Base-by-base conservation (phyloP, 2,888 invertebrate genomes). In the Phyllotreta striolata region DNA sequence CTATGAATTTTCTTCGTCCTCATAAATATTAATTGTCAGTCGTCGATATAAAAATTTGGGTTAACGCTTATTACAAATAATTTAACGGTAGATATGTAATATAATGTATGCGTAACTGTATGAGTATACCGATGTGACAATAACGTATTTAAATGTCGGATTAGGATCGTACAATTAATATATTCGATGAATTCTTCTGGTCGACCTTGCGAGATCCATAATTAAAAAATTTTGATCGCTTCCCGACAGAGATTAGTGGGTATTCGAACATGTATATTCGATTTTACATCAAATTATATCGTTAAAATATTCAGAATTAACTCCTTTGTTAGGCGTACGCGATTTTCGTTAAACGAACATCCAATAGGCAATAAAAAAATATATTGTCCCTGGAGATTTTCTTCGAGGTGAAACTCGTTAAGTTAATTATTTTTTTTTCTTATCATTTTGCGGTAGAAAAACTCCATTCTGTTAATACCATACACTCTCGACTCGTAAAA, bases 401-500 rank as follows among this genome's bases (percentile, higher is more conserved):
- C 24, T 24, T 24, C 24, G 24, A 24, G 24, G 24, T 24, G 24
- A 24, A 24, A 24, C 24, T 24, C 24, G 24, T 24, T 24, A 24
- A 24, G 24, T 24, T 24, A 24, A 24, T 24, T 24, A 24, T 3
- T 3, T 24, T 24, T 24, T 24, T 24, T 24, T 24, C 24, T 24
- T 24, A 24, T 24, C 24, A 24, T 24, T 24, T 24, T 24, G 24
- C 24, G 1, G 24, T 24, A 55, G 41, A 40, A 14, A 13, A 40
- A 40, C 14, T 24, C 34, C 10, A 34, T 41, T 38, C 8, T 24
- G n/a, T 49, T 14, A n/a, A 7, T 10, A 44, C 44, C 44, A 47
- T 13, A 47, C 10, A 49, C 49, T 49, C 34, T 35, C 51, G 6
- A 51, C 58, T 24, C 43, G 34, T 59, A 51, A 59, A 58, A 51